Evolutionary conservation across 2,113 vertebrate genomes (phyloP).

Genomic region (Electrona antarctica): DNA sequence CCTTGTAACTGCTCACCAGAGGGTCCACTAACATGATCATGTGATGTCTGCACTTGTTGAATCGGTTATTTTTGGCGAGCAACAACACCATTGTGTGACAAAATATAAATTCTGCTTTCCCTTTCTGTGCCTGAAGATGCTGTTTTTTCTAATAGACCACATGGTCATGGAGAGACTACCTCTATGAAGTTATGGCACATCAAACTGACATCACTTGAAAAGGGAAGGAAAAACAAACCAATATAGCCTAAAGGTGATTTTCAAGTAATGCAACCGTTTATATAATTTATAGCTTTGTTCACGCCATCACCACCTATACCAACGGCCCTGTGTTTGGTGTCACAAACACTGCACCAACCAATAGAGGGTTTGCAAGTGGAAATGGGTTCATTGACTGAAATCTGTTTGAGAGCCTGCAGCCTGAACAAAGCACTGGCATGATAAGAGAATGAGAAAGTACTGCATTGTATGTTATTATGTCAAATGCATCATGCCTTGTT

Average conservation of each 20-base stretch:
- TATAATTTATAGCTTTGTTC: too few species aligned
- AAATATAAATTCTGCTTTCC: neutral
- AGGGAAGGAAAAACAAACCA: slow-evolving; percentile 1
- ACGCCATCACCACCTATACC: neutral
- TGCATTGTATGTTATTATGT: slow-evolving; percentile 33
- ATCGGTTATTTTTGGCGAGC: too few species aligned
- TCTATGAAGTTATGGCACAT: slow-evolving; percentile 32
- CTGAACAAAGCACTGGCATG: slow-evolving; percentile 58
- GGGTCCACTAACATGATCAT: too few species aligned
- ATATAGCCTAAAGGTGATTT: neutral
- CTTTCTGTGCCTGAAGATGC: slow-evolving; percentile 26
- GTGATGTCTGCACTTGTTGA: too few species aligned
- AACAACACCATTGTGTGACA: too few species aligned
- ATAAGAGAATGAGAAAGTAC: slow-evolving; percentile 42
- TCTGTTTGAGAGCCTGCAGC: slow-evolving; percentile 49
- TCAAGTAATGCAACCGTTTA: too few species aligned
- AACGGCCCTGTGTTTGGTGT: neutral
- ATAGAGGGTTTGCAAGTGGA: neutral
- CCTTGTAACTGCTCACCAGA: too few species aligned
- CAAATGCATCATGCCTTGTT: slow-evolving; percentile 53
- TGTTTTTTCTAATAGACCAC: slow-evolving; percentile 12
- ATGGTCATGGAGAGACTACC: slow-evolving; percentile 20
- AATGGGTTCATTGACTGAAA: slow-evolving; percentile 14
- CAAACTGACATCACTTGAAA: neutral
- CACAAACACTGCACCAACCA: neutral